Conservation (phyloP, 2,888 invertebrate genomes). For the Torymus auratus region DNA sequence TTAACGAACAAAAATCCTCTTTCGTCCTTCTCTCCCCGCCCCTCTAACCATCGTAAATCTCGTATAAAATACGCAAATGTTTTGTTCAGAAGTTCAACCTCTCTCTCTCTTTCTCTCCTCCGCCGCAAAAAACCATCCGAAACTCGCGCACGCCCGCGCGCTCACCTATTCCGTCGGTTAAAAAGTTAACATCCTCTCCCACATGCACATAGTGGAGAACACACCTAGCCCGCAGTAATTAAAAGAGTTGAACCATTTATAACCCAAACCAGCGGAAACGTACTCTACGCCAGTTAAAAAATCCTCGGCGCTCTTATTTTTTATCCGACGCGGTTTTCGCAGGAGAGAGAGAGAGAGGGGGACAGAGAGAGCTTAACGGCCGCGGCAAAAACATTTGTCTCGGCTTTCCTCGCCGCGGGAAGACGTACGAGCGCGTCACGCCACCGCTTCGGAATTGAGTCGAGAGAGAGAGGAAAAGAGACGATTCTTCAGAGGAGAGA, state of each 20-base stretch:
- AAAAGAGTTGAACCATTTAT: constrained; percentile 54
- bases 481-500: not conserved
- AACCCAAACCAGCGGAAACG: constrained; percentile 30
- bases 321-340: constrained; percentile 22
- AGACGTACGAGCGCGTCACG: constrained; percentile 48
- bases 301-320: constrained; percentile 29
- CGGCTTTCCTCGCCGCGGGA: constrained; percentile 49
- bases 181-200: constrained; percentile 31
- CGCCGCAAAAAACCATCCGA: too few relatives aligned
- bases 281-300: constrained; percentile 24
- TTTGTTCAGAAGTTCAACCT: constrained; percentile 2
- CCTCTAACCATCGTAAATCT: not conserved
- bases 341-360: not conserved
- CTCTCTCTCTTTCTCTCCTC: not conserved
- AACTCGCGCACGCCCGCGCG: too few relatives aligned
- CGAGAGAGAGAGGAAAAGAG: not conserved
- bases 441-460: constrained; percentile 50
- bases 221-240: constrained; percentile 34
- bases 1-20: not conserved
- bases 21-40: too few relatives aligned
- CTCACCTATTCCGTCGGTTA: constrained; percentile 8
- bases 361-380: constrained; percentile 35
- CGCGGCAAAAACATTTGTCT: constrained; percentile 52
- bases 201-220: not conserved
- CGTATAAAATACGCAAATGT: constrained; percentile 24